Evolutionary conservation across 2,113 vertebrate species (phyloP).

Genomic region (Ursus arctos): DNA sequence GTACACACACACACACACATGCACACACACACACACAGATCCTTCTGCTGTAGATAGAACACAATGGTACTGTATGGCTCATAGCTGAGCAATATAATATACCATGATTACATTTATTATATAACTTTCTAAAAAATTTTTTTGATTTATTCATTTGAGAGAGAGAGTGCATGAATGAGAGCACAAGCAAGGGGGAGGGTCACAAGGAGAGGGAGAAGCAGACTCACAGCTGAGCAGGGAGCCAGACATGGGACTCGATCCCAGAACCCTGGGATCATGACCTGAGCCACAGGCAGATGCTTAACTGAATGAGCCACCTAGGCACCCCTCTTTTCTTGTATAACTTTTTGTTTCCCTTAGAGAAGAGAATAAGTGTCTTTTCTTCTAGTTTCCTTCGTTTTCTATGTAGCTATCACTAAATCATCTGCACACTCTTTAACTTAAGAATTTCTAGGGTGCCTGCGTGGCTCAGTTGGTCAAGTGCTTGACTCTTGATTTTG

Average conservation of each 20-base stretch:
- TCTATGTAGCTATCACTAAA: not conserved
- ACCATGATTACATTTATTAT: not conserved
- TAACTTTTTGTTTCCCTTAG: not conserved
- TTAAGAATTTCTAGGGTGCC: not conserved
- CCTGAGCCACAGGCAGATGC: not conserved
- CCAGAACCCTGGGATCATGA: not conserved
- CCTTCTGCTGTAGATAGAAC: not conserved
- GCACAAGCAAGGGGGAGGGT: not conserved
- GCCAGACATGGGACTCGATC: not conserved
- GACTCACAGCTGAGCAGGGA: not conserved
- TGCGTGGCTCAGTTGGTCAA: not conserved
- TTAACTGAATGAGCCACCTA: not conserved
- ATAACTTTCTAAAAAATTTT: not conserved
- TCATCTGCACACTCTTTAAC: not conserved
- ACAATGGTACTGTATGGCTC: not conserved
- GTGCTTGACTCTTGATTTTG: not conserved
- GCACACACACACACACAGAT: not conserved
- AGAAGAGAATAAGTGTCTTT: not conserved
- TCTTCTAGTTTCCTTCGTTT: slow-evolving; percentile 7
- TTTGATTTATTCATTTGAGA: not conserved
- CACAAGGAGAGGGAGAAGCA: not conserved
- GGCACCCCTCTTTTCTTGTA: not conserved
- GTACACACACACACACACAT: not conserved
- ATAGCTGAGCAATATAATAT: not conserved
- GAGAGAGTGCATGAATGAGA: not conserved